Conservation (phyloP, 35 echinoderm and acorn worm genomes). For the Strongylocentrotus purpuratus region DNA sequence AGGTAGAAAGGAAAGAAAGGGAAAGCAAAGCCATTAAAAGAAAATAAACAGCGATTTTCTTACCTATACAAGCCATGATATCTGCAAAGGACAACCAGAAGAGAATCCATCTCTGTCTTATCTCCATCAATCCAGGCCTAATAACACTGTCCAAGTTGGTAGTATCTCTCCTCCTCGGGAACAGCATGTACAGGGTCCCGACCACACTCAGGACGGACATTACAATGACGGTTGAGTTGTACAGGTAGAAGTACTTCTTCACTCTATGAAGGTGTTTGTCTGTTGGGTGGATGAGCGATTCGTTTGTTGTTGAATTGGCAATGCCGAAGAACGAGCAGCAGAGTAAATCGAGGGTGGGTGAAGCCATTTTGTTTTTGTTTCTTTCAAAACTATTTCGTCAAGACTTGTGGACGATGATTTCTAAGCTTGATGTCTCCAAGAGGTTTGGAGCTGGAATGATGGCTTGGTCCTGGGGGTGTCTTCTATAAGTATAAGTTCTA, state of each 20-base stretch:
- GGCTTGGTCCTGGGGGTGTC: not conserved
- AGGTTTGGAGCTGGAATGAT: not conserved
- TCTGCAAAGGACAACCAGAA: slow-evolving; percentile 64
- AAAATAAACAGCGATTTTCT: not conserved
- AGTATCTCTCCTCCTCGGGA: not conserved
- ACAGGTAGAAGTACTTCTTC: not conserved
- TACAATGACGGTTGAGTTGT: not conserved
- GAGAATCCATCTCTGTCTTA: slow-evolving; percentile 61
- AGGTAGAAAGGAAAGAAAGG: too few relatives aligned
- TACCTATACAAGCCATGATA: slow-evolving; percentile 63
- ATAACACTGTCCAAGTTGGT: not conserved
- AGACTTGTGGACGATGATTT: not conserved
- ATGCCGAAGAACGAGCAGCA: slow-evolving; percentile 32
- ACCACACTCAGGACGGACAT: not conserved
- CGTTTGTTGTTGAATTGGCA: not conserved
- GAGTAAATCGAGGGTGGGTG: slow-evolving; percentile 51
- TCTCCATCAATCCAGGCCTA: slow-evolving; percentile 14
- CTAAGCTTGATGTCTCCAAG: not conserved
- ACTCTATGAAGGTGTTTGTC: not conserved
- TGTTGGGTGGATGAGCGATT: not conserved
- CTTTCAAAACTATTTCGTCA: not conserved
- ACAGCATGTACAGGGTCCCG: not conserved
- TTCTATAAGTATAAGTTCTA: not conserved
- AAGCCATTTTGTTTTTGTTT: slow-evolving; percentile 40
- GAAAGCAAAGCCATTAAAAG: not conserved